Evolutionary conservation across 2,888 invertebrate species (phyloP), one percentile per base, ranked within the genome.

Genomic region (Noctua janthina): DNA sequence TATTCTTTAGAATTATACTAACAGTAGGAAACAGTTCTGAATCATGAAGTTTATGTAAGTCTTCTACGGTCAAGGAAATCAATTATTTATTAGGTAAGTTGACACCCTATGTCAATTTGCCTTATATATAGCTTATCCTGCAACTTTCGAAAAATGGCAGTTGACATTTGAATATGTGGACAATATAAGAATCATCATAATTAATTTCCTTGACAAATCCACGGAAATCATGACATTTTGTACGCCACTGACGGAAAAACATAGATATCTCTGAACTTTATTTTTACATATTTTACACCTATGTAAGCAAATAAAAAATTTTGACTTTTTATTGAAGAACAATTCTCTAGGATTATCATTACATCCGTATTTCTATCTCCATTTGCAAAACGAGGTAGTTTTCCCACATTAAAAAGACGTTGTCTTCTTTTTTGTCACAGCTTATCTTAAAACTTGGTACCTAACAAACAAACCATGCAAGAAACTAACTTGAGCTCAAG

Each of bases 401-500:
- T 54, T 62, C 29, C 49, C 76, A 67, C 11, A 49, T 83, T 49
- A 15, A 49, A 74, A 51, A 13, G 4, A n/a, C 51, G n/a, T n/a
- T 29, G 1, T 20, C 64, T 81, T 59, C 62, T 69, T 66, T 69
- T 84, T 85, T 77, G 84, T 79, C 79, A 56, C 76, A 85, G 71
- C 56, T 67, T 83, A n/a, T 46, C 35, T 66, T 20, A 35, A 35
- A 64, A 74, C 20, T 69, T 29, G 35, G 59, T 56, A 67, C 79
- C 10, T 56, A 59, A 74, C 68, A 75, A 80, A 74, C 23, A 54
- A 75, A 80, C 73, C 56, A 59, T 51, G 8, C 43, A 75, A 67
- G 56, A 79, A 66, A 78, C 87, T 75, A 76, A 81, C 82, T 82
- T 78, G 46, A 46, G 79, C 56, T 77, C 74, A 86, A 83, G 84